Base-by-base conservation (phyloP, 37 sponge, comb jelly and placozoan genomes). In the Axinella damicornis region DNA sequence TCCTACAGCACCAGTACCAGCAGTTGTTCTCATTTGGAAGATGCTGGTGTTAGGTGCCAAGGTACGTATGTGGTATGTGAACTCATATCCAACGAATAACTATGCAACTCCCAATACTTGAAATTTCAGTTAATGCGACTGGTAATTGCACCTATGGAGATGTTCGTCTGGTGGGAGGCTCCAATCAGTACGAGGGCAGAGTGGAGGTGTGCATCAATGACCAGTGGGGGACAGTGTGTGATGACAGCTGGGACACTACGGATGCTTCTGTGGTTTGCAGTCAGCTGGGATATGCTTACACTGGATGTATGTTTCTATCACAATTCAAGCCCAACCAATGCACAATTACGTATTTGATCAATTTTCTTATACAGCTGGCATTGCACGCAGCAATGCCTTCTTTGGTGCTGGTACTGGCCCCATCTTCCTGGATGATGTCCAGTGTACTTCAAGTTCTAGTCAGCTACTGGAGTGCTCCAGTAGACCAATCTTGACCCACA, bases 181-280 rank as follows among this genome's bases (percentile, higher is more conserved):
- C 63, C 24, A 62, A 46, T 46, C 46, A 46, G 46, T 46, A 62
- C 11, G 63, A 62, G 28, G 63, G 63, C 5, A n/a, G 63, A 62
- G 63, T 62, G 63, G 63, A 62, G 63, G 63, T 62, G 63, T 62
- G 63, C 13, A 62, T 62, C 28, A 62, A 62, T 62, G 28, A 62
- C 63, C 63, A 62, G 63, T 62, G 63, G 63, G 63, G 63, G 28
- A 62, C 63, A 28, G 63, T 62, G 28, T 62, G 63, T 27, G 28
- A 62, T 27, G 28, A 27, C 63, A 28, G 27, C 13, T 62, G 63
- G 63, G 13, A 11, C 63, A 62, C 12, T 11, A 62, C 5, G 2
- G 63, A 62, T 62, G 63, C 63, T 2, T 6, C 63, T 28, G 28
- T 27, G 24, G 63, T 62, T 5, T 62, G 63, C 63, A 62, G 28